phyloP scores from a whole-genome alignment of 2,113 vertebrate species.

The Perognathus longimembris region DNA sequence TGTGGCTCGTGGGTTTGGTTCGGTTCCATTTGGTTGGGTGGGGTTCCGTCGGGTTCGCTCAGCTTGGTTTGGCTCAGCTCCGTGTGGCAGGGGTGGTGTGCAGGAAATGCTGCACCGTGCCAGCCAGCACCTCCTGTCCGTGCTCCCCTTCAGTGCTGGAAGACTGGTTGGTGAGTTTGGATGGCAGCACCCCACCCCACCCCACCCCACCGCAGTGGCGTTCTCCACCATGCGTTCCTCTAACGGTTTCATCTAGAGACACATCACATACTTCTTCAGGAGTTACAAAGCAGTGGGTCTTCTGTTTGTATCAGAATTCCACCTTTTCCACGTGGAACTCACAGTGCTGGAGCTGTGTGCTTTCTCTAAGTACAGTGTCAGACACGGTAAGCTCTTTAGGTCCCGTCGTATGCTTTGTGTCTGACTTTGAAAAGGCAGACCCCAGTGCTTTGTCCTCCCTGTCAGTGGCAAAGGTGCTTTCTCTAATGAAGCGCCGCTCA shows the following conservation, averaged over 20 bases:
- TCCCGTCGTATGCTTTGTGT: conserved; percentile 9
- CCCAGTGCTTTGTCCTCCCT: background rate
- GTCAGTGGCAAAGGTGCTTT: background rate
- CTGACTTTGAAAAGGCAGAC: background rate
- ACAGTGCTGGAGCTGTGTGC: background rate
- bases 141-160: background rate
- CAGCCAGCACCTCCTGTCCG: background rate
- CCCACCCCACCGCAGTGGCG: background rate
- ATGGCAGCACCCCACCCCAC: background rate
- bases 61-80: background rate
- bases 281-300: background rate
- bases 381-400: background rate
- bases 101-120: background rate
- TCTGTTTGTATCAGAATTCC: background rate
- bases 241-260: background rate
- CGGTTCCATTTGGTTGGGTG: no score
- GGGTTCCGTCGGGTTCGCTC: no score
- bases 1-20: background rate
- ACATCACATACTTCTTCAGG: background rate
- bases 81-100: background rate
- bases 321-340: background rate
- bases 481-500: background rate
- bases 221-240: background rate
- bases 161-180: background rate
- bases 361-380: background rate